phyloP scores from a whole-genome alignment of 2,113 vertebrate species.

The Rhombomys opimus region DNA sequence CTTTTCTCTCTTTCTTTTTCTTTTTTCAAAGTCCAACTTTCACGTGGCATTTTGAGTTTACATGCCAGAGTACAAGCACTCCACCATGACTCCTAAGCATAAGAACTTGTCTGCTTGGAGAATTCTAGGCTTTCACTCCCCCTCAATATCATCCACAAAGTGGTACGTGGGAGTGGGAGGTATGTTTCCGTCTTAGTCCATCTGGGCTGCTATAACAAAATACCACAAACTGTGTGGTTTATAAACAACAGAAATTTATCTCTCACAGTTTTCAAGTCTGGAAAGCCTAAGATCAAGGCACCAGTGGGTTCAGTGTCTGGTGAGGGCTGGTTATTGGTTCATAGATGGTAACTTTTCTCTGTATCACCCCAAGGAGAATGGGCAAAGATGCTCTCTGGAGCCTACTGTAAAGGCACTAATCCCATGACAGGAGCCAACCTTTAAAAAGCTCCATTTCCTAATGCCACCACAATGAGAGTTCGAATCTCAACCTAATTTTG shows the following conservation, averaged over 20 bases:
- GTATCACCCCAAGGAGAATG: background rate
- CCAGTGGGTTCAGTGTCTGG: background rate
- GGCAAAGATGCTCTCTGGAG: background rate
- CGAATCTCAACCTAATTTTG: background rate
- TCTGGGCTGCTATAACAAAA: background rate
- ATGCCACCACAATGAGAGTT: fast-evolving
- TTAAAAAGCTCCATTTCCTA: background rate
- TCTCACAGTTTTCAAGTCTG: background rate
- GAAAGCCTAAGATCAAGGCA: background rate
- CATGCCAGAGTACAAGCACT: fast-evolving
- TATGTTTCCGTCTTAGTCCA: background rate
- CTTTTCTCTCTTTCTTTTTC: too few species aligned
- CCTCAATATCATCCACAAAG: background rate
- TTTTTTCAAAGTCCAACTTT: background rate
- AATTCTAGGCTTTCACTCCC: background rate
- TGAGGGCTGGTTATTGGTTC: background rate
- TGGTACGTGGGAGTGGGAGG: background rate
- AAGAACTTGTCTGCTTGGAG: background rate
- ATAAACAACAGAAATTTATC: background rate
- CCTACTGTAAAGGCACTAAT: background rate
- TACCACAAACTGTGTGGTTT: background rate
- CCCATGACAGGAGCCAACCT: fast-evolving
- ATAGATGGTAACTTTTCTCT: background rate
- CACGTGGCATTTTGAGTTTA: fast-evolving
- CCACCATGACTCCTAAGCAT: fast-evolving